Base-by-base conservation (phyloP, 2,888 invertebrate species). In the Amphipyra tragopoginis region DNA sequence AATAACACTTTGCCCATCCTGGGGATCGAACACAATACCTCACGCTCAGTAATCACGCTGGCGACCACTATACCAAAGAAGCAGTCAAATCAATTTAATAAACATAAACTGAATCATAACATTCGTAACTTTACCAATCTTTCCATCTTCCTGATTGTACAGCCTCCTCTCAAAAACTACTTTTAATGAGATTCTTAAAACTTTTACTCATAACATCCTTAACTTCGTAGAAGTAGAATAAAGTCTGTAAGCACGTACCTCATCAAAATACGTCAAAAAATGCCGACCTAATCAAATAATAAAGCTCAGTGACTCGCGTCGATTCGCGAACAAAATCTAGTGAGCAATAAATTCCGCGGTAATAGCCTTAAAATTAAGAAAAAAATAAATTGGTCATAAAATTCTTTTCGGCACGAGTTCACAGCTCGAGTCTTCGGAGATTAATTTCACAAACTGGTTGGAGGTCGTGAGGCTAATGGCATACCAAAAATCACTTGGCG, bases 401-500 rank as follows among this genome's bases (percentile, higher is more conserved):
- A 80, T 72, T 65, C 57, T 67, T 64, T 50, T 65, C 58, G 61
- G 65, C 68, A 66, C 72, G 65, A 67, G 68, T 65, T 72, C 54
- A 57, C 67, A 69, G 59, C 61, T 74, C 53, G 39, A 53, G 61
- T 65, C 56, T 55, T 56, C 42, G 64, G 58, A 68, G 77, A 84
- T 84, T 80, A 77, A 81, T 80, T 80, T 72, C 68, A 59, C 59
- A 74, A 79, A 82, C 82, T 60, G 57, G 80, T 80, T 78, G 56
- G 64, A 74, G 83, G 82, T 85, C 77, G 79, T 63, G 76, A 80
- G 78, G 81, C 79, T 77, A 80, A 74, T 71, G 45, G 67, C 61
- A 51, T 64, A 58, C 50, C 48, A 76, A 80, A 78, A 78, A 77
- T 76, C 76, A 72, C 62, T 77, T 72, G 74, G 56, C 71, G 64